Evolutionary conservation across 1,140 invertebrate genomes (phyloP).

Genomic region (Aphelinus atriplicis): DNA sequence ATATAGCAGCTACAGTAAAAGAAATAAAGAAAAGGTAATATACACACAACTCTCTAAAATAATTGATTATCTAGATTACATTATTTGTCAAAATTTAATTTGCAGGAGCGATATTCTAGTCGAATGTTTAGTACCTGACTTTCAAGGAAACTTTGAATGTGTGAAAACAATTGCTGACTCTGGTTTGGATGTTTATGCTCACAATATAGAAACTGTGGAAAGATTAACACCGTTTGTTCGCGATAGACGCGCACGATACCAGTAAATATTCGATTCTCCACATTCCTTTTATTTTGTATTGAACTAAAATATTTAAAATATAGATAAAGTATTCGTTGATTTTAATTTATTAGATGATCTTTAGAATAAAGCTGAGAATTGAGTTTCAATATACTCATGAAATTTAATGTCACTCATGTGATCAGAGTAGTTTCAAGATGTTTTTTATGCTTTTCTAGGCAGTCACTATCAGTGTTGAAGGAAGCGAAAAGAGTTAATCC

Average conservation of each 20-base stretch:
- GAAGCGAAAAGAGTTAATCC: constrained; percentile 84
- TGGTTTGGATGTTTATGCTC: constrained; percentile 94
- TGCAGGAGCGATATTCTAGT: constrained; percentile 86
- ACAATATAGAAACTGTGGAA: constrained; percentile 97
- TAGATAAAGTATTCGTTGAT: constrained; percentile 10
- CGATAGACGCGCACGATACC: constrained; percentile 85
- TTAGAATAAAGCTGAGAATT: too few species aligned
- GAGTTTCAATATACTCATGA: too few species aligned
- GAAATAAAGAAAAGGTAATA: constrained; percentile 78
- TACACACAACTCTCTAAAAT: background rate
- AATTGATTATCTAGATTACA: too few species aligned
- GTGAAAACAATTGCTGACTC: constrained; percentile 83
- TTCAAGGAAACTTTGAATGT: constrained; percentile 82
- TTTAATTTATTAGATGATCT: background rate
- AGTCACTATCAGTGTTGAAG: constrained; percentile 85
- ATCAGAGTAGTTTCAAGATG: too few species aligned
- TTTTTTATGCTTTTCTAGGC: constrained; percentile 66
- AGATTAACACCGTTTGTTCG: constrained; percentile 88
- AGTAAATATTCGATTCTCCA: constrained; percentile 54
- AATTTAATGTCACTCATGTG: too few species aligned
- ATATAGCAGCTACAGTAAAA: constrained; percentile 91
- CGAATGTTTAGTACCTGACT: constrained; percentile 98
- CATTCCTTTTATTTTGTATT: background rate
- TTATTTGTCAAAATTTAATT: constrained; percentile 28
- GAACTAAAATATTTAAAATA: background rate